Base-by-base conservation (phyloP, 2,797 vertebrate species). In the Tokudaia tokunoshimensis region DNA sequence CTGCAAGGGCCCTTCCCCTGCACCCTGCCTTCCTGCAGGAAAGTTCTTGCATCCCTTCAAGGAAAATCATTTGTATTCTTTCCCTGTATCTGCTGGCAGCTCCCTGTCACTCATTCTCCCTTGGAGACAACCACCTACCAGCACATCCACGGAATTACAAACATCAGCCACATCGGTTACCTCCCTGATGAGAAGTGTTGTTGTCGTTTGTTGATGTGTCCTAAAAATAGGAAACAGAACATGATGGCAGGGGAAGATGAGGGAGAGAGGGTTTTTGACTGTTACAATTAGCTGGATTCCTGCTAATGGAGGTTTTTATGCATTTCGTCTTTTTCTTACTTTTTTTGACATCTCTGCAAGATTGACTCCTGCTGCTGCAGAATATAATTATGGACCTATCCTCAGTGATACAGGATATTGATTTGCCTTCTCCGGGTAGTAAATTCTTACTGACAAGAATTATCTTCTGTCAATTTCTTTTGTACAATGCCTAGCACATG, bases 381-480 rank as follows among this genome's bases (percentile, higher is more conserved):
- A 84, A 59, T 84, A 50, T 97, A 94, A 94, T 92, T 96, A 95
- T 83, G 47, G 90, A 70, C 24, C 57, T 96, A 59, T 94, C 70
- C 44, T 96, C 61, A n/a, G 78, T 91, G 82, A 95, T 95, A 94
- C 85, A 92, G 89, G 75, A 82, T 96, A 95, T 92, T 96, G 96
- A 97, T 94, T 97, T 95, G 63, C 34, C 78, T 88, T 83, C 89
- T 95, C 80, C 3, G 63, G 61, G 83, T 41, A 81, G 79, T 96
- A 97, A 97, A 96, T 94, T 84, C 80, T 89, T 91, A 88, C 67
- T 29, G 96, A 81, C 79, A 96, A 81, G 85, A 93, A 89, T 97
- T 76, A 87, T 81, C 52, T 91, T 91, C 93, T 89, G 65, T 86
- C 89, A 81, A 55, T 97, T 97, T 91, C 79, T 94, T 96, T 97